A percentile compares a stretch with the other conserved stretches of the same genome.
Evolutionary conservation across 2,113 vertebrate genomes (phyloP).

Genomic region (Raja brachyura): DNA sequence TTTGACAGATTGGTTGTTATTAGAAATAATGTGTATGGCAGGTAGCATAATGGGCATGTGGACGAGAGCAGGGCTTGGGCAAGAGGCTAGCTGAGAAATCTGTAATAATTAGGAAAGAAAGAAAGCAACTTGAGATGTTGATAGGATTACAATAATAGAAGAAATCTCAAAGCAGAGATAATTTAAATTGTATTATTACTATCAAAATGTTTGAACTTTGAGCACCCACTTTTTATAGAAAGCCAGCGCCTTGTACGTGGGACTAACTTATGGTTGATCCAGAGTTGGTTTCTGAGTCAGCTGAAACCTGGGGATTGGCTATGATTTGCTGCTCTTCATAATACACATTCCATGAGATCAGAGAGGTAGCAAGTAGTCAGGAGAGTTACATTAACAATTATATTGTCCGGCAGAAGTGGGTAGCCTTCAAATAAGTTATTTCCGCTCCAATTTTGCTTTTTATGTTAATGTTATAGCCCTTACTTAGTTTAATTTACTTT

Average conservation of each 20-base stretch:
- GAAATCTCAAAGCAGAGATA: neutral
- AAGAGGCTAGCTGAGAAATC: neutral
- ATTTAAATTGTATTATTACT: neutral
- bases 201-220: neutral
- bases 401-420: no score
- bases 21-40: neutral
- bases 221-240: neutral
- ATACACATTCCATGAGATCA: no score
- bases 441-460: no score
- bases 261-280: neutral
- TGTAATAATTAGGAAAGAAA: neutral
- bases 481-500: no score
- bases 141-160: neutral
- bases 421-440: no score
- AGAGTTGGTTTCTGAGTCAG: neutral
- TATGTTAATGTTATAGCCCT: no score
- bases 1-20: neutral
- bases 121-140: neutral
- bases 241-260: neutral
- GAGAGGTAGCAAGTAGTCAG: no score
- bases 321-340: no score
- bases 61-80: neutral
- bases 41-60: no score
- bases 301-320: no score
- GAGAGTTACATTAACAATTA: no score